Percentiles rank a stretch among this genome's conserved stretches.
Evolutionary conservation across 2,797 vertebrate genomes (phyloP).

Genomic region (Parotocinclus haroldoi): DNA sequence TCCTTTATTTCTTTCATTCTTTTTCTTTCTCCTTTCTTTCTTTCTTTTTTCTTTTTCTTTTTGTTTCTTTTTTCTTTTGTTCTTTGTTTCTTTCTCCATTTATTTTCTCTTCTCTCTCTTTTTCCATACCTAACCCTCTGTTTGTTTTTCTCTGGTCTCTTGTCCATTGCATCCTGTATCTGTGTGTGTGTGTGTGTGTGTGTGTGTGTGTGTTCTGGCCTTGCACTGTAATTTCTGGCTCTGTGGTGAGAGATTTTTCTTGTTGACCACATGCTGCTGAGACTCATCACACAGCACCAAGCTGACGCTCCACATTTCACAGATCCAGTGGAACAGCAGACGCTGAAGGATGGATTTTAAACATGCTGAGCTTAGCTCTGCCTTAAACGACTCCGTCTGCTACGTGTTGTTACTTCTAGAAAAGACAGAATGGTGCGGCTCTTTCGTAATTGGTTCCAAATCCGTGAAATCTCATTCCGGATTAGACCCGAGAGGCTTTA

Average conservation of each 20-base stretch:
- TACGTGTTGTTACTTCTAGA: neutral
- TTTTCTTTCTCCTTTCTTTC: too few relatives aligned
- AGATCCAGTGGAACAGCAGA: neutral
- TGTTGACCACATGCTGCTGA: slow-evolving; percentile 34
- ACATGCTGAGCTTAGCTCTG: neutral
- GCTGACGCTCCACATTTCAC: neutral
- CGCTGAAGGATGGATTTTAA: neutral
- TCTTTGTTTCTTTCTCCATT: too few relatives aligned
- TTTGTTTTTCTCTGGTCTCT: neutral
- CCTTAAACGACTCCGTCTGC: neutral
- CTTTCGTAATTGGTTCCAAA: neutral
- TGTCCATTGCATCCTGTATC: slow-evolving; percentile 3
- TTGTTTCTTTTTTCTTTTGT: neutral
- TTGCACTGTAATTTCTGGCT: slow-evolving; percentile 23
- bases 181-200: neutral
- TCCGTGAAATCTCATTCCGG: neutral
- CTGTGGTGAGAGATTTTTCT: slow-evolving; percentile 55
- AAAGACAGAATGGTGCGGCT: neutral
- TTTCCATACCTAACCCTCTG: neutral
- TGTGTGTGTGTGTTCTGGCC: neutral
- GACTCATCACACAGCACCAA: neutral
- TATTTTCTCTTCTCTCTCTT: neutral
- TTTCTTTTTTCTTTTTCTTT: too few relatives aligned
- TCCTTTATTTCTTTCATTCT: too few relatives aligned
- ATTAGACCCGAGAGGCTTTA: too few relatives aligned